Percentiles rank a stretch among this genome's conserved stretches.
phyloP scores from a whole-genome alignment of 2,113 vertebrate genomes.

The Xyrauchen texanus region DNA sequence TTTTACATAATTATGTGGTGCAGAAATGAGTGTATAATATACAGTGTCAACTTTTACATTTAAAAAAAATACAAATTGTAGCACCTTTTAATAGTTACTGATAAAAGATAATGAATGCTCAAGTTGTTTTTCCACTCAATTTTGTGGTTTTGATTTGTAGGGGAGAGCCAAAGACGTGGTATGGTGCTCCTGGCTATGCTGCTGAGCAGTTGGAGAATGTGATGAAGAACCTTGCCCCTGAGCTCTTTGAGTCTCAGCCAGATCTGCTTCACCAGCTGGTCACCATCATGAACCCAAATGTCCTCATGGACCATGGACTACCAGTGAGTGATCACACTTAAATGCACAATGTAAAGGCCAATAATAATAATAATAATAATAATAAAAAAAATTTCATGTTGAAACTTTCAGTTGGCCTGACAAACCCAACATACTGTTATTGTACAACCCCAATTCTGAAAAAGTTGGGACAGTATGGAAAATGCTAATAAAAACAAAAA shows the following conservation, averaged over 20 bases:
- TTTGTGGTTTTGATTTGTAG: constrained; percentile 66
- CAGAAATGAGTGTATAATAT: not conserved
- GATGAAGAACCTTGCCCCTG: constrained; percentile 95
- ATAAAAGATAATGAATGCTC: too few species aligned
- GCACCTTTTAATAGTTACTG: too few species aligned
- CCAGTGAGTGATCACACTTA: constrained; percentile 80
- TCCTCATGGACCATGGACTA: constrained; percentile 93
- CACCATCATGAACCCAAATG: constrained; percentile 99
- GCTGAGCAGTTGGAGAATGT: constrained; percentile 93
- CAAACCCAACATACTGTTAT: too few species aligned
- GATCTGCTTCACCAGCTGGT: constrained; percentile 98
- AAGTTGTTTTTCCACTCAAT: not conserved
- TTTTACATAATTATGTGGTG: not conserved
- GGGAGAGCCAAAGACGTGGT: constrained; percentile 99
- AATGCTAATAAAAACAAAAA: too few species aligned
- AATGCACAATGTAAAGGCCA: not conserved
- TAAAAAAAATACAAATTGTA: too few species aligned
- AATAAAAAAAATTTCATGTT: too few species aligned
- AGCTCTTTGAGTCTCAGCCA: constrained; percentile 94
- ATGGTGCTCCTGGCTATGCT: constrained; percentile 92
- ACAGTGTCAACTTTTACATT: too few species aligned
- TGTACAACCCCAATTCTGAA: too few species aligned
- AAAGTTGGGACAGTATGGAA: too few species aligned
- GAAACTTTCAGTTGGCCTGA: too few species aligned
- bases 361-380: too few species aligned